Percentiles rank a stretch among this genome's conserved stretches.
Conservation (phyloP, 2,113 vertebrate genomes). For the Sapajus apella region DNA sequence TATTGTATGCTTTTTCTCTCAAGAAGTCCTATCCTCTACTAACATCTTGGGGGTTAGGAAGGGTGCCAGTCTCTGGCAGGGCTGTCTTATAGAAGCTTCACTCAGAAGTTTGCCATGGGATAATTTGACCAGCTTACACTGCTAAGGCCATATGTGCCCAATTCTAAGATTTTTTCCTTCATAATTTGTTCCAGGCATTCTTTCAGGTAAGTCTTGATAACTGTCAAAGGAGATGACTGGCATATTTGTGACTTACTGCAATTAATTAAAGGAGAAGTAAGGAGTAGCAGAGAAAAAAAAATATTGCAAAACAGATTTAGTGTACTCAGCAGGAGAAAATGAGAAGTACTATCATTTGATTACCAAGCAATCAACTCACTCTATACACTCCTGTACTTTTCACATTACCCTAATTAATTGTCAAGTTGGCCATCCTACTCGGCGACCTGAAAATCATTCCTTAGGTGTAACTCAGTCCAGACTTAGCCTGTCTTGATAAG, state of each 20-base stretch:
- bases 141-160: background rate
- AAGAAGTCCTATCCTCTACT: background rate
- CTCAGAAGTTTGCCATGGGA: background rate
- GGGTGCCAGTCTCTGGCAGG: background rate
- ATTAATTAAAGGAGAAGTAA: background rate
- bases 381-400: background rate
- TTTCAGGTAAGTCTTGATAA: background rate
- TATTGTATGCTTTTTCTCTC: background rate
- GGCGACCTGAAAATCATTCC: background rate
- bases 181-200: background rate
- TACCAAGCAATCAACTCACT: background rate
- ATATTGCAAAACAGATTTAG: constrained; percentile 4
- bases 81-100: background rate
- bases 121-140: background rate
- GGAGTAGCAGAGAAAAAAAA: constrained; percentile 46
- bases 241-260: background rate
- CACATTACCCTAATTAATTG: constrained; percentile 4
- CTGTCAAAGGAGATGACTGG: background rate
- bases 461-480: background rate
- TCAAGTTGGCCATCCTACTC: background rate
- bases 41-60: background rate
- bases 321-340: constrained; percentile 17
- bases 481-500: background rate
- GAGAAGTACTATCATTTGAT: background rate
- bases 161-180: background rate